These are phyloP conservation scores for Ephydatia muelleri DNA, from an alignment of 37 sponge, comb jelly and placozoan species.

Conservation along the genomic window DNA sequence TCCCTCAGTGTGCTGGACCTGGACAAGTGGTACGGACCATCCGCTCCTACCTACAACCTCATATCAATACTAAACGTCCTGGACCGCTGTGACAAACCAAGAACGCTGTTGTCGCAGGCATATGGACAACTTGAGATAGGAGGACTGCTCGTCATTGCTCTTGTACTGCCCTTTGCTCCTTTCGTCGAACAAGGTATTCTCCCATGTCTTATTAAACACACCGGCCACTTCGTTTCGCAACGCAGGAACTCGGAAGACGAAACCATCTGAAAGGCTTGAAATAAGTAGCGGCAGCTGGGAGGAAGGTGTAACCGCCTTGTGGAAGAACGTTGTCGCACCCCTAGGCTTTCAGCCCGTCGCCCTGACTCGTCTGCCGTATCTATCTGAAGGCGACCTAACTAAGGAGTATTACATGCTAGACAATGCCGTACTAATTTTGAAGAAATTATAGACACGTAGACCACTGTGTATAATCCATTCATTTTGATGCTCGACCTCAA, in stretches of 20 bases:
- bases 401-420: conserved; percentile 36
- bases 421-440: conserved; percentile 45
- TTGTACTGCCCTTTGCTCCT: conserved; percentile 61
- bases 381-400: conserved; percentile 63
- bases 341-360: conserved; percentile 46
- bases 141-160: conserved; percentile 46
- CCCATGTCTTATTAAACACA: background rate
- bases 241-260: conserved; percentile 19
- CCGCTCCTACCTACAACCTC: conserved; percentile 34
- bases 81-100: conserved; percentile 69
- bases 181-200: conserved; percentile 51
- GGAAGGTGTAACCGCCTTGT: conserved; percentile 38
- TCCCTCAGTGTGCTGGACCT: conserved; percentile 45
- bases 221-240: background rate
- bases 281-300: conserved; percentile 38
- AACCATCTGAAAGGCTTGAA: conserved; percentile 47
- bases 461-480: background rate
- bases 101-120: conserved; percentile 43
- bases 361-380: conserved; percentile 62
- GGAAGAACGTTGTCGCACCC: conserved; percentile 35
- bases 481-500: background rate
- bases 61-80: conserved; percentile 74
- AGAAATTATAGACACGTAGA: background rate
- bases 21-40: conserved; percentile 19
- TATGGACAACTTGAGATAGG: conserved; percentile 25